These are phyloP conservation scores for Eupithecia centaureata DNA, from an alignment of 2,888 invertebrate species.

Conservation along the genomic window DNA sequence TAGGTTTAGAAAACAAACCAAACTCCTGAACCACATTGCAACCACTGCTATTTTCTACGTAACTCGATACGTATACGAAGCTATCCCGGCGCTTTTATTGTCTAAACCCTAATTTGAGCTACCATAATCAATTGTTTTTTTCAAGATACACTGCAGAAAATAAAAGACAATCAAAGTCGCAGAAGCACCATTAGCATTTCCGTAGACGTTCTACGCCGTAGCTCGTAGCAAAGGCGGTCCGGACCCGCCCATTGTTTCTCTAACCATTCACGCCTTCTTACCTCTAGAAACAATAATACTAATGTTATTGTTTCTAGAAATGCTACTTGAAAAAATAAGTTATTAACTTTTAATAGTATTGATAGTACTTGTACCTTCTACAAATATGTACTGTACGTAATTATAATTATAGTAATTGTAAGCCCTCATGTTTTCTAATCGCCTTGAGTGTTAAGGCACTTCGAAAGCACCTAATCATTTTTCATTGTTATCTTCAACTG, in stretches of 20 bases:
- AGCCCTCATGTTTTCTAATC: neutral
- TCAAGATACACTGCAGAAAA: neutral
- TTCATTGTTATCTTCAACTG: neutral
- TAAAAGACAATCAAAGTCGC: neutral
- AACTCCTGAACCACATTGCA: too few species aligned
- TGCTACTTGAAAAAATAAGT: neutral
- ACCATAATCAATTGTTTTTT: too few species aligned
- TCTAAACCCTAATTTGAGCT: too few species aligned
- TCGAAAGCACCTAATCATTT: neutral
- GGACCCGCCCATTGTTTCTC: conserved; percentile 59
- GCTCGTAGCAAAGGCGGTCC: conserved; percentile 50
- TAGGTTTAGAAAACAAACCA: too few species aligned
- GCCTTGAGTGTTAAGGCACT: neutral
- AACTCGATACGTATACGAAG: too few species aligned
- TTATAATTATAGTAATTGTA: neutral
- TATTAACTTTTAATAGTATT: neutral
- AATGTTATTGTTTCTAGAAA: conserved; percentile 1
- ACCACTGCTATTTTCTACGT: too few species aligned
- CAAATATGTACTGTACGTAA: too few species aligned
- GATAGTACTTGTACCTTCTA: neutral
- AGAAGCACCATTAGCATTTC: neutral
- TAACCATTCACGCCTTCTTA: conserved; percentile 52
- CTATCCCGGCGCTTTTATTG: too few species aligned
- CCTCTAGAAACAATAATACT: neutral
- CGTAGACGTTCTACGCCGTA: conserved; percentile 59